Percentiles rank a stretch among this genome's conserved stretches.
phyloP scores from a whole-genome alignment of 2,797 vertebrate species.

The Premnoplex brunnescens region DNA sequence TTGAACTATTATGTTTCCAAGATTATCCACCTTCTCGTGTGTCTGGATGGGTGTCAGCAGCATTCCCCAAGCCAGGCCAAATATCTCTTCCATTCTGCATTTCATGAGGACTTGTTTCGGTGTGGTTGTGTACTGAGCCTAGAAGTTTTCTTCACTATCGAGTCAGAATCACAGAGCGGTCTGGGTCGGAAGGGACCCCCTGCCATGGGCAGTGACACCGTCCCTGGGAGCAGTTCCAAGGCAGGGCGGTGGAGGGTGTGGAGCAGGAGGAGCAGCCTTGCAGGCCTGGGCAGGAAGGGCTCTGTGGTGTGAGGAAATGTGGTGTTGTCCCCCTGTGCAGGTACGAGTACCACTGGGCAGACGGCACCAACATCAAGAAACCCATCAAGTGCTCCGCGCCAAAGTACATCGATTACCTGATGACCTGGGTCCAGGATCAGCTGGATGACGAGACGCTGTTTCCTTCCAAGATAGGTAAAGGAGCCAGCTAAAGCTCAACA shows the following conservation, averaged over 20 bases:
- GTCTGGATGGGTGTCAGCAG: not conserved
- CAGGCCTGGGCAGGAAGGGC: not conserved
- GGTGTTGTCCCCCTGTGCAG: conserved; percentile 66
- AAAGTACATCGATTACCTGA: conserved; percentile 98
- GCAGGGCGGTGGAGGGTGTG: not conserved
- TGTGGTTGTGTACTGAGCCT: not conserved
- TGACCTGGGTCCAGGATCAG: conserved; percentile 99
- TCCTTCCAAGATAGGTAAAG: conserved; percentile 94
- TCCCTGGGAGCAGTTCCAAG: not conserved
- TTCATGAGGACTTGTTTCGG: not conserved
- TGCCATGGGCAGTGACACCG: not conserved
- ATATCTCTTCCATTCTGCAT: fast-evolving
- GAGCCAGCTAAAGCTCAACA: not conserved
- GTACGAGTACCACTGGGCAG: conserved; percentile 99
- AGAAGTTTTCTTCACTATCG: not conserved
- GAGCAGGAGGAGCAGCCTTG: not conserved
- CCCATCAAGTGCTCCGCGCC: conserved; percentile 98
- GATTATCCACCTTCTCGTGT: not conserved
- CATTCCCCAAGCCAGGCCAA: not conserved
- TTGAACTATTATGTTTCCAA: fast-evolving
- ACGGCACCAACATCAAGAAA: conserved; percentile 98
- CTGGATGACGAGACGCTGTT: conserved; percentile 97
- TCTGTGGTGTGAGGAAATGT: not conserved
- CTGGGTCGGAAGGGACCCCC: not conserved
- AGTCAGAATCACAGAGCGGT: too few species aligned